phyloP scores from a whole-genome alignment of 2,888 invertebrate genomes.

The Drosophila mulleri region DNA sequence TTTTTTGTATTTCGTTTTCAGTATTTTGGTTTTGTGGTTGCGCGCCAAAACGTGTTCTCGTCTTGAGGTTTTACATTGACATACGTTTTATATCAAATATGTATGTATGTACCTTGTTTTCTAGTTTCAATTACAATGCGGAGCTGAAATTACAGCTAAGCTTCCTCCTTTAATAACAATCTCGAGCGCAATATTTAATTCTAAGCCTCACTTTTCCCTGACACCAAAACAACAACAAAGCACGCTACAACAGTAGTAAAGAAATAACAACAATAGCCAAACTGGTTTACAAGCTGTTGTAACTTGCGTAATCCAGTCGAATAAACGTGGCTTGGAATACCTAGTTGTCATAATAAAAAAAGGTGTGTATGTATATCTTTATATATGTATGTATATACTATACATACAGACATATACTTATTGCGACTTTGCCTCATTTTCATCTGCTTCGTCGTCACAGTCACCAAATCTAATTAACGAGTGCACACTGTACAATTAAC shows the following conservation, averaged over 20 bases:
- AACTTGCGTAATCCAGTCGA: slow-evolving; percentile 64
- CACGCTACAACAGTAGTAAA: slow-evolving; percentile 27
- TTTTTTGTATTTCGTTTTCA: background rate
- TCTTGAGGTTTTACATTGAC: slow-evolving; percentile 21
- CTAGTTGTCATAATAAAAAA: slow-evolving; percentile 10
- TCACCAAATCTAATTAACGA: slow-evolving; percentile 68
- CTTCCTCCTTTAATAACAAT: slow-evolving; percentile 62
- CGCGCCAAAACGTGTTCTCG: slow-evolving; percentile 43
- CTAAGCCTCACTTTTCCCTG: slow-evolving; percentile 43
- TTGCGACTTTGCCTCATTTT: slow-evolving; percentile 4
- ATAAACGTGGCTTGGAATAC: slow-evolving; percentile 60
- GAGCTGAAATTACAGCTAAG: slow-evolving; percentile 25
- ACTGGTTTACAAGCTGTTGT: slow-evolving; percentile 60
- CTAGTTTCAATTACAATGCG: slow-evolving; percentile 33
- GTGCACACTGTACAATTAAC: slow-evolving; percentile 69
- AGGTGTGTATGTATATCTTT: too few relatives aligned
- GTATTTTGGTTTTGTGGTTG: slow-evolving; percentile 3
- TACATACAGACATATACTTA: background rate
- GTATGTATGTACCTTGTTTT: slow-evolving; percentile 38
- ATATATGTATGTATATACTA: background rate
- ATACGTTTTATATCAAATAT: slow-evolving; percentile 19
- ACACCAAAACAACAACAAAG: slow-evolving; percentile 44
- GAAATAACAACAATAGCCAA: slow-evolving; percentile 35
- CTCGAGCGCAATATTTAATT: slow-evolving; percentile 37
- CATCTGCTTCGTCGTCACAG: slow-evolving; percentile 39